phyloP scores from a whole-genome alignment of 2,797 vertebrate genomes.

The Odontamblyopus lacepedii region DNA sequence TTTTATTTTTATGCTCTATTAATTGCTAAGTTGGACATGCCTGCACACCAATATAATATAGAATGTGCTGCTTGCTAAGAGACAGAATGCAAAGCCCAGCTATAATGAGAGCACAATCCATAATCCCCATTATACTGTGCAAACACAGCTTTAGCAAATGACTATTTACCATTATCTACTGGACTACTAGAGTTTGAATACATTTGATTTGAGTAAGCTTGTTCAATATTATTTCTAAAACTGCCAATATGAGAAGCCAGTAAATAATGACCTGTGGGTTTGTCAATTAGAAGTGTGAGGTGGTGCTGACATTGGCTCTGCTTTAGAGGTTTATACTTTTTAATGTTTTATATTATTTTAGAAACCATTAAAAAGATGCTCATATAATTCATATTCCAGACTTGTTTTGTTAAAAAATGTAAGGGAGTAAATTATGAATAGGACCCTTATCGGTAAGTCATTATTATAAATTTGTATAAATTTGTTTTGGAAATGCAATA shows the following conservation, averaged over 20 bases:
- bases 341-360: no score
- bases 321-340: no score
- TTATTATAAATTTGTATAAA: no score
- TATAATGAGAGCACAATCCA: constrained; percentile 3
- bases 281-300: neutral
- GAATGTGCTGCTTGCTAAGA: neutral
- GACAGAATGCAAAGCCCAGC: constrained; percentile 2
- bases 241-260: neutral
- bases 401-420: no score
- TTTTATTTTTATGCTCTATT: neutral
- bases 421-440: no score
- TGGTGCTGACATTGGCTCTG: no score
- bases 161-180: constrained; percentile 4
- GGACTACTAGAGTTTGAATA: neutral
- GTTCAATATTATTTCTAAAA: constrained; percentile 1
- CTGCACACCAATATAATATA: neutral
- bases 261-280: neutral
- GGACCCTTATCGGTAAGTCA: no score
- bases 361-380: no score
- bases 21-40: neutral
- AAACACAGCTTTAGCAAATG: constrained; percentile 5
- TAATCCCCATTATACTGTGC: constrained; percentile 5
- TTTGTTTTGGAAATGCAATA: no score
- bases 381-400: no score
- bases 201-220: neutral